phyloP scores from a whole-genome alignment of 2,888 invertebrate genomes.

The Ommatoiulus sabulosus region DNA sequence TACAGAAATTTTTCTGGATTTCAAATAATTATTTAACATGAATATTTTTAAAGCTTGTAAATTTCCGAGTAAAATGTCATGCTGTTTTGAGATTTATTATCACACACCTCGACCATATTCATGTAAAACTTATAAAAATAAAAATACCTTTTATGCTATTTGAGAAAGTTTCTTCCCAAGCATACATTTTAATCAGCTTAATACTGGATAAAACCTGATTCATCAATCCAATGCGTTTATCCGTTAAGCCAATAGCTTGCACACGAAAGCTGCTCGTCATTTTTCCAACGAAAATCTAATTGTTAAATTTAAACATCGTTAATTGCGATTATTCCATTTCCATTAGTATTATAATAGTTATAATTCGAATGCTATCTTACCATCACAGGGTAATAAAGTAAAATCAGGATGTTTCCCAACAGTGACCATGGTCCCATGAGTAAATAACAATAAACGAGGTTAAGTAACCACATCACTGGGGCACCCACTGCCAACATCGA shows the following conservation, averaged over 20 bases:
- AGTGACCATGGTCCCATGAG: conserved; percentile 70
- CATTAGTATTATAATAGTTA: neutral
- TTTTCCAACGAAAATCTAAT: conserved; percentile 65
- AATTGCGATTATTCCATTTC: neutral
- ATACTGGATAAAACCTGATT: conserved; percentile 71
- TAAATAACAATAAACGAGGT: conserved; percentile 67
- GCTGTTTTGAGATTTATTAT: too few species aligned
- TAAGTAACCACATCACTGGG: conserved; percentile 67
- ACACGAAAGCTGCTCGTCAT: conserved; percentile 64
- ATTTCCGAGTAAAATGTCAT: too few species aligned
- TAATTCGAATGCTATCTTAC: conserved; percentile 63
- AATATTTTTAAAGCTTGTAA: neutral
- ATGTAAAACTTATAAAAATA: too few species aligned
- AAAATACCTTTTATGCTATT: conserved; percentile 65
- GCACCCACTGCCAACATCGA: conserved; percentile 65
- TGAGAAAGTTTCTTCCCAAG: conserved; percentile 72
- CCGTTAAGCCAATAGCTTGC: conserved; percentile 65
- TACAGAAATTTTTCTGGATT: neutral
- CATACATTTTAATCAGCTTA: conserved; percentile 72
- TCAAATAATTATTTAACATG: neutral
- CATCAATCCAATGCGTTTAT: conserved; percentile 69
- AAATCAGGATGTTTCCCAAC: conserved; percentile 67
- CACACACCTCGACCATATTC: too few species aligned
- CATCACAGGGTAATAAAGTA: conserved; percentile 69
- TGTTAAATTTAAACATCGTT: conserved; percentile 23